phyloP scores from a whole-genome alignment of 2,113 vertebrate genomes.

The Todiramphus chloris region DNA sequence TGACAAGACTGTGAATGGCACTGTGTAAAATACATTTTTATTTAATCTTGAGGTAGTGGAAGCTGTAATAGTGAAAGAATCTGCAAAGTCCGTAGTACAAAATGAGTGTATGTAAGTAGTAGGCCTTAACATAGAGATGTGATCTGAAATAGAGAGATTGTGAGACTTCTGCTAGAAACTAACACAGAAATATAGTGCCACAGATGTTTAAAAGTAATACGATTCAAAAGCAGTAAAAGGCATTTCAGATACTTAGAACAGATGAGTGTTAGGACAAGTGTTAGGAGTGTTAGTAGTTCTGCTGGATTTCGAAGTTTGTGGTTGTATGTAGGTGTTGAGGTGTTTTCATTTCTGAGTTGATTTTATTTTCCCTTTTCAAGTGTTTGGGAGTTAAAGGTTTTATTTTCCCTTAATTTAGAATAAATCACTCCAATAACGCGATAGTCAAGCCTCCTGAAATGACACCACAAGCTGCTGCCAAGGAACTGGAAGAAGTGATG shows the following conservation, averaged over 20 bases:
- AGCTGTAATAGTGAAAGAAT: background rate
- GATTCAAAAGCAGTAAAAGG: background rate
- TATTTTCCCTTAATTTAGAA: slow-evolving; percentile 76
- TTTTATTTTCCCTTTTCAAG: background rate
- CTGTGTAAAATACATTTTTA: background rate
- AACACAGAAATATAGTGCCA: accelerated
- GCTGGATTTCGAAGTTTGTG: background rate
- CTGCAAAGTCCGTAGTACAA: background rate
- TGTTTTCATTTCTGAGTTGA: background rate
- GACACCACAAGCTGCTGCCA: slow-evolving; percentile 95
- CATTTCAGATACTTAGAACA: background rate
- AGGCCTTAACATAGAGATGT: background rate
- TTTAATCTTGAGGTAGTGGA: background rate
- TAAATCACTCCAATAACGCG: slow-evolving; percentile 99
- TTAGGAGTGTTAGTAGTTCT: background rate
- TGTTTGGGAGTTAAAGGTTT: background rate
- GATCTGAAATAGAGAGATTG: background rate
- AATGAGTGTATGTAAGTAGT: background rate
- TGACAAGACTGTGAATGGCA: background rate
- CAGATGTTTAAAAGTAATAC: background rate
- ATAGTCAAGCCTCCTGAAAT: slow-evolving; percentile 98
- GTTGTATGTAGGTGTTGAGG: accelerated
- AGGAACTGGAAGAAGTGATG: slow-evolving; percentile 96
- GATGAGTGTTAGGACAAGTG: background rate
- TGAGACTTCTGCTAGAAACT: background rate